Evolutionary conservation across 2,888 invertebrate species (phyloP).

Genomic region (Erpobdella octoculata): DNA sequence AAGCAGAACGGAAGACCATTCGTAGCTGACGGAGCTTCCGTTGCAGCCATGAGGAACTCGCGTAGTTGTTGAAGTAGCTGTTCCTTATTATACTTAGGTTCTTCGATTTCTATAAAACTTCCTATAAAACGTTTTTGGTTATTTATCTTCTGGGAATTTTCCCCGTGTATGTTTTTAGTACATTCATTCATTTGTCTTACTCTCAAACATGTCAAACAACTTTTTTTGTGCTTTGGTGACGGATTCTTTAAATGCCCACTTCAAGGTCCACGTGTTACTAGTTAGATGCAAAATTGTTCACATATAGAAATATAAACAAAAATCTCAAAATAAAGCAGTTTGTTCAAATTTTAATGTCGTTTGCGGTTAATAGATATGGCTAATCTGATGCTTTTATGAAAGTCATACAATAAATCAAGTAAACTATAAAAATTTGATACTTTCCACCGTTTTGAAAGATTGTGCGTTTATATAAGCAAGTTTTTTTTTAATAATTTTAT

Average conservation of each 20-base stretch:
- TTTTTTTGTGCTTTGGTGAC: background rate
- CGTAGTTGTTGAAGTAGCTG: conserved; percentile 16
- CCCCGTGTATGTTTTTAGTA: background rate
- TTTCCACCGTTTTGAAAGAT: too few species aligned
- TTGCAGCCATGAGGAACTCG: conserved; percentile 30
- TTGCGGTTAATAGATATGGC: too few species aligned
- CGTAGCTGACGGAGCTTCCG: conserved; percentile 30
- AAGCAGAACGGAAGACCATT: conserved; percentile 27
- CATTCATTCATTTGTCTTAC: conserved; percentile 6
- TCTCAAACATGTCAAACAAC: conserved; percentile 8
- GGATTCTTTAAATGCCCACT: background rate
- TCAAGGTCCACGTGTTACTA: too few species aligned
- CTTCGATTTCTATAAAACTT: conserved; percentile 12
- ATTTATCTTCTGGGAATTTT: background rate
- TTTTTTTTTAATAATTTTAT: too few species aligned
- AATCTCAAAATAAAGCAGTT: too few species aligned
- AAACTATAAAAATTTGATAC: too few species aligned
- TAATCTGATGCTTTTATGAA: too few species aligned
- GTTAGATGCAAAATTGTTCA: too few species aligned
- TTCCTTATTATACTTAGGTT: conserved; percentile 15
- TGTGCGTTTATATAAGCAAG: too few species aligned
- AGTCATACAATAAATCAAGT: too few species aligned
- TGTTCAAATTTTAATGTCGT: too few species aligned
- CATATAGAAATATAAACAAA: too few species aligned
- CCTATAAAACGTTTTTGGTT: conserved; percentile 17